These are phyloP conservation scores for Siderastrea siderea DNA, from an alignment of 92 coral and sea anemone species.

Conservation along the genomic window DNA sequence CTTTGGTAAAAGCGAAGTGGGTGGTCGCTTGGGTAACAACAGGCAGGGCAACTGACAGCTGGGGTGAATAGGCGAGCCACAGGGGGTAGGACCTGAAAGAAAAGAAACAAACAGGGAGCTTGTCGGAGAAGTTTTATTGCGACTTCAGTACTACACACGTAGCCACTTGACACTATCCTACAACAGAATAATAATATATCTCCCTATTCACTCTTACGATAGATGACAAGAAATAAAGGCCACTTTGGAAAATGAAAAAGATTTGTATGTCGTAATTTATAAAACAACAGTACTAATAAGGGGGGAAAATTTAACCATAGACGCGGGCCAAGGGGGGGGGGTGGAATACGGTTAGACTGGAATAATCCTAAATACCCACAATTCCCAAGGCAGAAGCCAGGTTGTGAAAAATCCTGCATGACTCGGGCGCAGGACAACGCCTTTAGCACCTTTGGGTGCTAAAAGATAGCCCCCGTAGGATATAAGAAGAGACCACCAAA, in stretches of 20 bases:
- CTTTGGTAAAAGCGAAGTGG: constrained; percentile 52
- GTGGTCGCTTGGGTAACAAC: constrained; percentile 56
- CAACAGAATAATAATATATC: too few relatives aligned
- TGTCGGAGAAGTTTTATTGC: too few relatives aligned
- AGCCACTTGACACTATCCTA: too few relatives aligned
- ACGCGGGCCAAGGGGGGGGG: too few relatives aligned
- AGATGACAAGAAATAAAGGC: too few relatives aligned
- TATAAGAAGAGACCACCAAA: constrained; percentile 54
- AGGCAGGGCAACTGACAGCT: constrained; percentile 46
- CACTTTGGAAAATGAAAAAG: too few relatives aligned
- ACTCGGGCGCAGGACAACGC: constrained; percentile 34
- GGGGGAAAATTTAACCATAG: not conserved
- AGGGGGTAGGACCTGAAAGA: constrained; percentile 43
- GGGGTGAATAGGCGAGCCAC: constrained; percentile 57
- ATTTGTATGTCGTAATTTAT: too few relatives aligned
- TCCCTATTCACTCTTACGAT: too few relatives aligned
- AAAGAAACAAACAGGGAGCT: too few relatives aligned
- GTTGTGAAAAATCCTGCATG: constrained; percentile 5
- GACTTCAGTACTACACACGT: too few relatives aligned
- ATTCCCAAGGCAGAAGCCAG: constrained; percentile 34
- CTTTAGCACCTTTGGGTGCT: constrained; percentile 13
- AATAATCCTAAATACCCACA: not conserved
- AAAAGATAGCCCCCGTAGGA: not conserved
- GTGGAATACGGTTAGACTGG: not conserved
- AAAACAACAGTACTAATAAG: too few relatives aligned